phyloP scores from a whole-genome alignment of 2,888 invertebrate genomes.

The Perdita meconis region DNA sequence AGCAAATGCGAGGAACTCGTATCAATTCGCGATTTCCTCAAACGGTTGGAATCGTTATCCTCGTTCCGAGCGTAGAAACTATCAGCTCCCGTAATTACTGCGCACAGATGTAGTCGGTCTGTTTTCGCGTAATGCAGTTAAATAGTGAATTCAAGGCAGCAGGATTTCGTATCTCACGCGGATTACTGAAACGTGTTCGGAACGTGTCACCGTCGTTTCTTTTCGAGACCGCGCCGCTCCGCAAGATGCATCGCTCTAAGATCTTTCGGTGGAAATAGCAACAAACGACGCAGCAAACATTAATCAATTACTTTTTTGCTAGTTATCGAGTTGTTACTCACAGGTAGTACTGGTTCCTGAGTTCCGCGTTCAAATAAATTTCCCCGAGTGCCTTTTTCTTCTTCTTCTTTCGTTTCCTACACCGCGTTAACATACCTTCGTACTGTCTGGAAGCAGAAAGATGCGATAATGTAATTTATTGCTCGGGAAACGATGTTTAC shows the following conservation, averaged over 20 bases:
- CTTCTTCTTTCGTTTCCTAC: conserved; percentile 28
- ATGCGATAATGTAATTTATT: conserved; percentile 44
- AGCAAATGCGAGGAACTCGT: conserved; percentile 39
- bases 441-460: conserved; percentile 38
- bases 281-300: conserved; percentile 1
- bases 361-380: conserved; percentile 49
- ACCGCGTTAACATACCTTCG: conserved; percentile 43
- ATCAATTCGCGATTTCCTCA: conserved; percentile 24
- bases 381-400: conserved; percentile 34
- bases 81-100: background rate
- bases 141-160: background rate
- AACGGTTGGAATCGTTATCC: conserved; percentile 25
- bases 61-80: background rate
- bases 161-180: background rate
- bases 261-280: conserved; percentile 7
- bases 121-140: background rate
- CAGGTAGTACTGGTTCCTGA: conserved; percentile 25
- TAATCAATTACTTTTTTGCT: conserved; percentile 36
- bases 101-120: background rate
- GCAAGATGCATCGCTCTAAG: background rate
- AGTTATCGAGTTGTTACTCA: conserved; percentile 40
- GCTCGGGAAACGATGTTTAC: conserved; percentile 7
- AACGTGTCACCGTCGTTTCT: background rate
- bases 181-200: background rate
- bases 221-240: background rate